Evolutionary conservation across 2,797 vertebrate species (phyloP), one percentile per base, ranked within the genome.

Genomic region (Pterois miles): DNA sequence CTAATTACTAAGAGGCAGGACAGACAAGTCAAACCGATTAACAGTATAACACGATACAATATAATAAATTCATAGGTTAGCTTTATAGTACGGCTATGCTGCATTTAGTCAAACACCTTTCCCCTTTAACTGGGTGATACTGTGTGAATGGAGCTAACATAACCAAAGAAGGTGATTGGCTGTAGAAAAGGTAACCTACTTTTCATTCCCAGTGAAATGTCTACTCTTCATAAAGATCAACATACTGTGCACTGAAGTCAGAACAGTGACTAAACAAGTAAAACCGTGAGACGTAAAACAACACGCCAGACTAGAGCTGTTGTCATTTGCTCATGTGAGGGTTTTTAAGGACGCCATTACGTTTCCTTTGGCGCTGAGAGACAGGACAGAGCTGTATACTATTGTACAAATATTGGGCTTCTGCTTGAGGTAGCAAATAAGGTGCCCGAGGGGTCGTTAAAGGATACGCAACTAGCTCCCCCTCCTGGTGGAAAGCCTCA

Each of bases 401-500:
- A 18, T 65, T 14, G 1, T 53, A 9, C 8, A 46, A 22, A 29
- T 33, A 33, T n/a, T 54, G 1, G 18, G 8, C 20, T 4, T 46
- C 14, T 0, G 14, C 6, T 22, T 59, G 10, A 65, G 27, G n/a
- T 3, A 31, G 22, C 36, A 78, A 14, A 10, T 11, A 54, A 25
- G 25, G 5, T n/a, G 53, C 18, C 18, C 67, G 25, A 67, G 12
- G 31, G 5, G 11, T 23, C 43, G 65, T 4, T 53, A 14, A 67
- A 85, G 4, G 5, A 59, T 10, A 29, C 34, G 57, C 29, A 76
- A 20, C 29, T 31, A 71, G 81, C 84, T 7, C 88, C 90, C 81
- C 43, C 89, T 70, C 71, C 74, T 90, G 90, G 81, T 69, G 3
- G 59, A 9, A 67, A 25, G 10, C 5, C 6, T 16, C 8, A 43